Evolutionary conservation across 2,113 vertebrate species (phyloP), one percentile per base, ranked within the genome.

Genomic region (Caracal caracal): DNA sequence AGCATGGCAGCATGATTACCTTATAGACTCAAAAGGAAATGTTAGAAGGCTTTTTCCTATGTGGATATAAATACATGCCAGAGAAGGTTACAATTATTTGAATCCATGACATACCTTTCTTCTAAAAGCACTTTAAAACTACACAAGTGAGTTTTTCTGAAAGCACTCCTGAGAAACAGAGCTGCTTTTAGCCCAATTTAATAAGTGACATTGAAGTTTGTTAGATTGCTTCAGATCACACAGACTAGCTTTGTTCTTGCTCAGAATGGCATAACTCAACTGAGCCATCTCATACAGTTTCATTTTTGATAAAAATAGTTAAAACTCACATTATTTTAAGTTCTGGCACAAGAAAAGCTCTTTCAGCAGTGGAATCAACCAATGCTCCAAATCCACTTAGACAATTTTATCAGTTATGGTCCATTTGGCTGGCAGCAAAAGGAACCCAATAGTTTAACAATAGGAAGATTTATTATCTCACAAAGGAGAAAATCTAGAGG

Each of bases 351-450:
- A 65, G 81, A 89, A 97, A 95, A 93, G 73, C 73, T 91, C 80
- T 96, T 96, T 94, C 68, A 97, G 82, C 93, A 80, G 78, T 56
- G 43, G 92, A 79, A 91, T 94, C 16, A 43, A 51, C 86, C 68
- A 86, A 89, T 40, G 15, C 49, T 96, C 79, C 88, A 88, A 88
- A 43, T 91, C 81, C 51, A 51, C 5, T 24, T 37, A 49, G 95
- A 94, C 68, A 66, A 4, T 78, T 97, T 95, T 91, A 97, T 94
- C 73, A 92, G 96, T 80, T 86, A 96, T 71, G 68, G 93, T 89
- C 95, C 96, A 94, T 97, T 95, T 95, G 82, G 28, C 56, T 93
- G 66, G 86, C 63, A 76, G 86, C 94, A 93, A 94, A 96, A 96
- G 86, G 81, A 97, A 87, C 12, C 16, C 68, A 92, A 3, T 80